Evolutionary conservation across 2,797 vertebrate genomes (phyloP).

Genomic region (Uromys caudimaculatus): DNA sequence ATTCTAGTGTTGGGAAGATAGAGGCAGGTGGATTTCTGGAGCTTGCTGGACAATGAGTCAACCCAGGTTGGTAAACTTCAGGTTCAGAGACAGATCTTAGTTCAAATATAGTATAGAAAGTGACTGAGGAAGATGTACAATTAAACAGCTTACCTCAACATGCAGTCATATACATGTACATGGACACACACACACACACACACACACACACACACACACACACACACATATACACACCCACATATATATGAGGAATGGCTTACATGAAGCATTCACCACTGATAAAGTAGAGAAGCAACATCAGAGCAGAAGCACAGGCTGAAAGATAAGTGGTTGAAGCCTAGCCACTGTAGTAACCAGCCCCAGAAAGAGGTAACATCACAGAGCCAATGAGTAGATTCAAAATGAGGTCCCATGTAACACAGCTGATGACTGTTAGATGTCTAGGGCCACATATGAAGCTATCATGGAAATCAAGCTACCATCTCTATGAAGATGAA

Average conservation of each 20-base stretch:
- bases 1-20: neutral
- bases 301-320: neutral
- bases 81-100: neutral
- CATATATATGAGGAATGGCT: neutral
- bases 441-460: too few relatives aligned
- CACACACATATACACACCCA: neutral
- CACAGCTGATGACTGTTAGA: neutral
- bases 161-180: neutral
- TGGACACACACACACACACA: too few relatives aligned
- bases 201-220: neutral
- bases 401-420: rapidly evolving
- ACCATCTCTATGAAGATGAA: neutral
- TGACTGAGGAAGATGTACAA: neutral
- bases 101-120: neutral
- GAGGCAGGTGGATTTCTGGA: neutral
- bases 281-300: neutral
- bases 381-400: neutral
- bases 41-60: neutral
- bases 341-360: neutral
- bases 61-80: neutral
- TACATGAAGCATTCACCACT: neutral
- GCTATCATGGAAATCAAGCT: neutral
- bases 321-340: neutral
- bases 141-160: neutral
- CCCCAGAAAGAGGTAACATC: rapidly evolving